Evolutionary conservation across 2,888 invertebrate species (phyloP).

Genomic region (Meloe dianella): DNA sequence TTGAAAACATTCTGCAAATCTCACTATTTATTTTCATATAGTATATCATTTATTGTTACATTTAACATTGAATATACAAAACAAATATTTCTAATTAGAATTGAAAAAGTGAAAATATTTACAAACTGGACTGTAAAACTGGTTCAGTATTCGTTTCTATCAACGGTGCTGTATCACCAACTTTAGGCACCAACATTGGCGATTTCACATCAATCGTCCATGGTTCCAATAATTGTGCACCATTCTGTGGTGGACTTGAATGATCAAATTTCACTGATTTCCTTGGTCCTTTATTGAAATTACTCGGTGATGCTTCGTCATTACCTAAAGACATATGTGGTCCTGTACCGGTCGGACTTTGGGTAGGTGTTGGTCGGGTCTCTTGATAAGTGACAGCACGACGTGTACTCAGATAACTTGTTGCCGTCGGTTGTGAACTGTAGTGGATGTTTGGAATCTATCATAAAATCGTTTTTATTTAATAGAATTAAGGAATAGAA

Average conservation of each 20-base stretch:
- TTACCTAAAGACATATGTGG: slow-evolving; percentile 57
- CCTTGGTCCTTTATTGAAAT: slow-evolving; percentile 61
- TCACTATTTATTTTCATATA: too few relatives aligned
- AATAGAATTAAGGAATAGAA: not conserved
- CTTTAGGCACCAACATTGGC: slow-evolving; percentile 40
- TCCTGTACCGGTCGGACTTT: slow-evolving; percentile 58
- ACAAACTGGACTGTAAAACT: slow-evolving; percentile 30
- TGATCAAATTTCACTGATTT: slow-evolving; percentile 75
- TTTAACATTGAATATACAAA: slow-evolving; percentile 26
- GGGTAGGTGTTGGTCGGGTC: slow-evolving; percentile 64
- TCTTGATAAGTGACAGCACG: slow-evolving; percentile 61
- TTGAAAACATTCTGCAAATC: slow-evolving; percentile 26
- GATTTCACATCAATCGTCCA: slow-evolving; percentile 54
- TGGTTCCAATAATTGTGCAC: slow-evolving; percentile 53
- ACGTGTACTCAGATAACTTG: slow-evolving; percentile 62
- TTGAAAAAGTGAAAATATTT: slow-evolving; percentile 23
- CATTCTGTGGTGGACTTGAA: slow-evolving; percentile 43
- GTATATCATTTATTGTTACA: slow-evolving; percentile 16
- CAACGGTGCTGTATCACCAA: slow-evolving; percentile 47
- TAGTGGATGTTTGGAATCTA: slow-evolving; percentile 65
- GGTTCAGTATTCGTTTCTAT: slow-evolving; percentile 38
- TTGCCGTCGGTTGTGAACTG: slow-evolving; percentile 63
- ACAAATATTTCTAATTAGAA: slow-evolving; percentile 14
- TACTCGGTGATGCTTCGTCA: slow-evolving; percentile 59
- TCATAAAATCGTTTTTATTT: slow-evolving; percentile 21